phyloP scores from a whole-genome alignment of 2,888 invertebrate genomes.

The Mythimna pallens region DNA sequence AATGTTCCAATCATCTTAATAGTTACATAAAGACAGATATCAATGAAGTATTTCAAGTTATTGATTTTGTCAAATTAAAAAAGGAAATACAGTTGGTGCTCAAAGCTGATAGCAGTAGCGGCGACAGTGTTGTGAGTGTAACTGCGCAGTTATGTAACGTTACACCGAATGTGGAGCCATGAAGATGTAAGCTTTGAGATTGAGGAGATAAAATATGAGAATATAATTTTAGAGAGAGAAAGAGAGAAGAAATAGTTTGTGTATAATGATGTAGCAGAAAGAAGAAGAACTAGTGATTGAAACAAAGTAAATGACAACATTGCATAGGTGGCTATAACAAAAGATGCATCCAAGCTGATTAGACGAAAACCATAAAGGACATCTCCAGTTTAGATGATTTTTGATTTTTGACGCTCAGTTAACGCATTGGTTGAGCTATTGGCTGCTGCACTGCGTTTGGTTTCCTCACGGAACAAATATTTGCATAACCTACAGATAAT shows the following conservation, averaged over 20 bases:
- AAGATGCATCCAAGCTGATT: background rate
- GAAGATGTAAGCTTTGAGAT: slow-evolving; percentile 12
- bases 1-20: too few relatives aligned
- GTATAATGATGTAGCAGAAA: background rate
- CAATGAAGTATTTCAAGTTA: background rate
- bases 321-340: background rate
- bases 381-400: background rate
- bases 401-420: too few relatives aligned
- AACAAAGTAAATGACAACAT: background rate
- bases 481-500: too few relatives aligned
- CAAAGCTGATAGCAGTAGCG: slow-evolving; percentile 51
- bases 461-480: too few relatives aligned
- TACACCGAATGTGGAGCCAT: slow-evolving; percentile 57
- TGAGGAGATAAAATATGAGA: background rate
- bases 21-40: too few relatives aligned
- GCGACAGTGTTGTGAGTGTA: slow-evolving; percentile 54
- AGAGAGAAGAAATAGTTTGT: background rate
- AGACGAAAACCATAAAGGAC: background rate
- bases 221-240: background rate
- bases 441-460: too few relatives aligned
- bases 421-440: too few relatives aligned
- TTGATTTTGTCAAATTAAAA: slow-evolving; percentile 41
- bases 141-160: slow-evolving; percentile 56
- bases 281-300: background rate
- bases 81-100: slow-evolving; percentile 47